Conservation (phyloP, 2,797 vertebrate species). For the Phalanger gymnotis region DNA sequence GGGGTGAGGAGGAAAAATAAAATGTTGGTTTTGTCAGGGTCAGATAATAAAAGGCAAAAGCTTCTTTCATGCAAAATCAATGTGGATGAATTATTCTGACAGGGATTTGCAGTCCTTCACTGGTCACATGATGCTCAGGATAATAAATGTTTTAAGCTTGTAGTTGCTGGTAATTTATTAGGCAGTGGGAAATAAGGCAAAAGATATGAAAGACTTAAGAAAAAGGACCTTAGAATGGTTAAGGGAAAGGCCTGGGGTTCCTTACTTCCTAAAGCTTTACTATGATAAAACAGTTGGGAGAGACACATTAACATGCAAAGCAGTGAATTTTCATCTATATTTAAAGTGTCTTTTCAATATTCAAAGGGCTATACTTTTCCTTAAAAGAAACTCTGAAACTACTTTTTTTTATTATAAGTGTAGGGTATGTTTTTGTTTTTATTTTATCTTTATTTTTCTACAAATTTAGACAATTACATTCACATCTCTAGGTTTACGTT, state of each 20-base stretch:
- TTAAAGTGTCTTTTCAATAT: neutral
- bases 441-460: slow-evolving; percentile 35
- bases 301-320: neutral
- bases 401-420: slow-evolving; percentile 27
- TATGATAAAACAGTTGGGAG: neutral
- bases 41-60: slow-evolving; percentile 71
- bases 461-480: slow-evolving; percentile 12
- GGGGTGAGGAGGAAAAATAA: slow-evolving; percentile 50
- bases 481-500: neutral
- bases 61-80: slow-evolving; percentile 82
- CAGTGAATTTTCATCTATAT: slow-evolving; percentile 11
- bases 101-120: slow-evolving; percentile 82
- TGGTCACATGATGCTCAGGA: slow-evolving; percentile 77
- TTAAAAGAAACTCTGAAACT: neutral
- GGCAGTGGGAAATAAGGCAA: slow-evolving; percentile 77
- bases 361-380: neutral
- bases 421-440: slow-evolving; percentile 7
- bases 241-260: neutral
- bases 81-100: slow-evolving; percentile 79
- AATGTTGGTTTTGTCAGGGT: slow-evolving; percentile 71
- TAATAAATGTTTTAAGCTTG: slow-evolving; percentile 82
- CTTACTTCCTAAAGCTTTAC: neutral
- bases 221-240: slow-evolving; percentile 21
- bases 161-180: slow-evolving; percentile 82
- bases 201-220: slow-evolving; percentile 64